Base-by-base conservation (phyloP, 2,797 vertebrate genomes). In the Miichthys miiuy region DNA sequence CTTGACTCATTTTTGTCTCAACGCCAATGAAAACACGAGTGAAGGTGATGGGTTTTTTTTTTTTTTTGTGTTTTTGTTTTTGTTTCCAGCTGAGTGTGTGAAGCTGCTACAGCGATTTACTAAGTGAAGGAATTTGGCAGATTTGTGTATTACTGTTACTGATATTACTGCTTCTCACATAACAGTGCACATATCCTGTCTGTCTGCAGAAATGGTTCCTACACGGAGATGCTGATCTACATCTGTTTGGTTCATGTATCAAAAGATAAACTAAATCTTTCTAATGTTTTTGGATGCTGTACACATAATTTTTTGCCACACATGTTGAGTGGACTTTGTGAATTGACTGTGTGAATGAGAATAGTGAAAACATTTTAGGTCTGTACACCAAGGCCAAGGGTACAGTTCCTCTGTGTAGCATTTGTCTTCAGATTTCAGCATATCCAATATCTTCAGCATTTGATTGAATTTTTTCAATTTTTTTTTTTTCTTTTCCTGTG, bases 31-130 rank as follows among this genome's bases (percentile, higher is more conserved):
- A 65, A 48, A 44, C 46, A 55, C 3, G 16, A 58, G 9, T 44
- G 46, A 71, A 30, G 41, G 34, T 62, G 27, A 72, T 3, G 0
- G 14, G 27, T 30, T 30, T 30, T 5, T 30, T 56, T 69, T 25
- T 51, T 63, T 64, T 75, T 64, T 34, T 80, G 71, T 82, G 3
- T 42, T 27, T 3, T 9, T 41, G 38, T 41, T 11, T 68, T 72
- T 68, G 42, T 80, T 76, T 82, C 54, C 38, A 13, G 27, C 64
- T 21, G 42, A 56, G 76, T 69, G 60, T 62, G 58, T 58, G 62
- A 85, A 77, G 86, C 86, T 88, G 75, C 79, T 85, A 73, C 65
- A 50, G 11, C 25, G 68, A 79, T 47, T 47, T 30, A 21, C 18
- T 18, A 50, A 79, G 63, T 68, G 62, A 74, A 56, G 57, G 72